Conservation (phyloP, 1,140 invertebrate genomes). For the Drosophila rhopaloa region DNA sequence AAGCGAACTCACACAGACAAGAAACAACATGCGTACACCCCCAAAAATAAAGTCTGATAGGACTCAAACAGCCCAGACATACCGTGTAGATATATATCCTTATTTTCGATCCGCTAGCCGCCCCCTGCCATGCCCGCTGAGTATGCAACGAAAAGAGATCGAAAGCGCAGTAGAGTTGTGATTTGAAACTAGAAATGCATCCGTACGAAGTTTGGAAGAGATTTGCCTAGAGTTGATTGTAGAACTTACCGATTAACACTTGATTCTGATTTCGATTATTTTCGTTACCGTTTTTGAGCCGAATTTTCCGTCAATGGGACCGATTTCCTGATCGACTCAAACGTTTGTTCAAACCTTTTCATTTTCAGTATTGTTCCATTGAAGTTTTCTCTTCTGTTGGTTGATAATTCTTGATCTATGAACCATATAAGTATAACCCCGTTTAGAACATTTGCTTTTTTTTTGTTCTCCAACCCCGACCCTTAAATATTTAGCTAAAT, state of each 20-base stretch:
- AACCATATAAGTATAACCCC: conserved; percentile 29
- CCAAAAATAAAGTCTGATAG: conserved; percentile 16
- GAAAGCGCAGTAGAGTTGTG: conserved; percentile 48
- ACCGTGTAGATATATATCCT: conserved; percentile 18
- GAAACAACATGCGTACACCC: conserved; percentile 28
- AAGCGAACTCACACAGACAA: conserved; percentile 36
- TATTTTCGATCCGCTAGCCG: conserved; percentile 14
- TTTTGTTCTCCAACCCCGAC: conserved; percentile 24
- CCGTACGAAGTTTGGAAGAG: conserved; percentile 38
- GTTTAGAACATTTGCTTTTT: conserved; percentile 26
- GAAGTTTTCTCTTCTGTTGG: conserved; percentile 33
- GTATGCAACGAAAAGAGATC: conserved; percentile 10
- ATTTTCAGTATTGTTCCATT: conserved; percentile 37
- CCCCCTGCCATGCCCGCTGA: conserved; percentile 13
- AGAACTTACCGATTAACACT: conserved; percentile 43
- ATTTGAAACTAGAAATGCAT: conserved; percentile 50
- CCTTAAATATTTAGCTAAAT: conserved; percentile 27
- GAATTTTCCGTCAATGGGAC: conserved; percentile 9
- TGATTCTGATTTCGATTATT: conserved; percentile 24
- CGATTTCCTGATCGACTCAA: conserved; percentile 9
- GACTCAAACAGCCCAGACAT: conserved; percentile 6
- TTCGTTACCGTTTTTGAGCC: conserved; percentile 17
- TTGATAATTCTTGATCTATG: conserved; percentile 27
- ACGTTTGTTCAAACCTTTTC: conserved; percentile 26
- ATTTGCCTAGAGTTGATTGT: conserved; percentile 38